phyloP scores from a whole-genome alignment of 2,113 vertebrate species.

The cattle (Bos taurus) region DNA sequence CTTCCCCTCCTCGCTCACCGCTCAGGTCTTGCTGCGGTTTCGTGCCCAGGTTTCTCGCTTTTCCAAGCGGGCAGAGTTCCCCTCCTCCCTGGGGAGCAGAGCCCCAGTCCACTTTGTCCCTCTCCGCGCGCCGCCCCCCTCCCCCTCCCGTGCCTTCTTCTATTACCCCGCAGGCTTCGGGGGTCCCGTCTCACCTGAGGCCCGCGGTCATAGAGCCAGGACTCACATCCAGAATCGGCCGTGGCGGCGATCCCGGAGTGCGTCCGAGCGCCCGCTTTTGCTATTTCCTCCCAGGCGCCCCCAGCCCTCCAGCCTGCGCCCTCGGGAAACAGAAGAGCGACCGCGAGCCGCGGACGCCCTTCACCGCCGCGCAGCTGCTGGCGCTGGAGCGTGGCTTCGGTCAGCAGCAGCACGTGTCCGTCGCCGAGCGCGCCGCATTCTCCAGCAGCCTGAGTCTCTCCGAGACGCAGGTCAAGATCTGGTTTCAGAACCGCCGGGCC shows the following conservation, averaged over 20 bases:
- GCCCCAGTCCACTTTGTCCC: background rate
- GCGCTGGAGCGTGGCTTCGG: conserved; percentile 97
- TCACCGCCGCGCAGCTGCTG: conserved; percentile 95
- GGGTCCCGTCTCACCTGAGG: background rate
- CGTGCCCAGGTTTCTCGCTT: too few species aligned
- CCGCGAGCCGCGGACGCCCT: conserved; percentile 95
- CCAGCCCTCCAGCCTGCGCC: conserved; percentile 94
- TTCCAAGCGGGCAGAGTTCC: background rate
- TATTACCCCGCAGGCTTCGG: background rate
- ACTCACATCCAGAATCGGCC: background rate
- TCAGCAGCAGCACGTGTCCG: conserved; percentile 97
- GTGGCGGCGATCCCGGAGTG: background rate
- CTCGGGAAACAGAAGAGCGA: conserved; percentile 97
- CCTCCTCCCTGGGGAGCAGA: background rate
- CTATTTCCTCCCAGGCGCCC: conserved; percentile 83
- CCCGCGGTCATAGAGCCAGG: conserved; percentile 76
- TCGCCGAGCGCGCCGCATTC: conserved; percentile 96
- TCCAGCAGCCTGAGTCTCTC: conserved; percentile 96
- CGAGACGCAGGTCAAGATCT: conserved; percentile 98
- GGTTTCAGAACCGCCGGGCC: conserved; percentile 97
- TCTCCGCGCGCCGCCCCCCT: background rate
- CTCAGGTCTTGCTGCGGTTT: background rate
- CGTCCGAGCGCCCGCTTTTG: conserved; percentile 71
- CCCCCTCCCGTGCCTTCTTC: background rate
- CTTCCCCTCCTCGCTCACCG: background rate